Conservation (phyloP, 2,888 invertebrate genomes). For the Agriopis marginaria region DNA sequence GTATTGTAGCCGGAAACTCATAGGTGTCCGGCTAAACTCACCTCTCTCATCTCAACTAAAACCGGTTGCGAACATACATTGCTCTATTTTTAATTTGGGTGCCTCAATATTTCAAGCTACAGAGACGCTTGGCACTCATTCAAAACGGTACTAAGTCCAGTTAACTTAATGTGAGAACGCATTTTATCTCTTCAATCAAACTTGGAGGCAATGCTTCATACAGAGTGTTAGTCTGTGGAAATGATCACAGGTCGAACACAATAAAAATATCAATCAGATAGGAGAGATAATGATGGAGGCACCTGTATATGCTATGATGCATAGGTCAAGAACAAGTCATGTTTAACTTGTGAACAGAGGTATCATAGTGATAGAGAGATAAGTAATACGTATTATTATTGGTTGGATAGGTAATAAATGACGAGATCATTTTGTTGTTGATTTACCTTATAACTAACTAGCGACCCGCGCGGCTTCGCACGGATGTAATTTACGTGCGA, state of each 20-base stretch:
- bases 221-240: constrained; percentile 15
- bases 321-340: no score
- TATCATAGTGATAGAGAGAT: no score
- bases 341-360: no score
- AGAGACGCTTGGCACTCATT: constrained; percentile 12
- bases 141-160: constrained; percentile 34
- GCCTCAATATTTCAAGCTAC: constrained; percentile 26
- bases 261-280: constrained; percentile 30
- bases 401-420: no score
- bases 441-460: no score
- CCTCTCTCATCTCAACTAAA: neutral
- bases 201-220: constrained; percentile 21
- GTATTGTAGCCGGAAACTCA: neutral
- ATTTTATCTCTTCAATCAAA: constrained; percentile 33
- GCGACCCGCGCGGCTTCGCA: no score
- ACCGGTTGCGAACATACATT: constrained; percentile 27
- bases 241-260: constrained; percentile 36
- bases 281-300: neutral
- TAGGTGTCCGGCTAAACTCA: constrained; percentile 6
- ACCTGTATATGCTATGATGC: neutral
- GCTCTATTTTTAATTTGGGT: constrained; percentile 36
- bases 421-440: no score
- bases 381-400: no score
- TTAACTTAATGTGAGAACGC: constrained; percentile 36
- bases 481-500: no score